Evolutionary conservation across 2,888 invertebrate genomes (phyloP), one percentile per base, ranked within the genome.

Genomic region (Myopa testacea): DNA sequence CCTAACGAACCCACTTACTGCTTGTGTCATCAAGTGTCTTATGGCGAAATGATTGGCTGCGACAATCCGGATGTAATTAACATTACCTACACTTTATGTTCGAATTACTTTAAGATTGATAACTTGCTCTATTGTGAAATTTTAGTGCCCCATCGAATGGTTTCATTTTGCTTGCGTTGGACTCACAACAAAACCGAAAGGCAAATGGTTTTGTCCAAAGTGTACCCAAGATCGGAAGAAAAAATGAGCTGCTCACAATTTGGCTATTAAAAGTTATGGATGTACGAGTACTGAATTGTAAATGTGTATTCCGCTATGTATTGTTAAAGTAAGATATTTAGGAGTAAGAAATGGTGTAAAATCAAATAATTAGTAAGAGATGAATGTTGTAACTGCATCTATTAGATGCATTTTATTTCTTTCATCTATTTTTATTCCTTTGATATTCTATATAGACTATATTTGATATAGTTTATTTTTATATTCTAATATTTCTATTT

Each of bases 1-100:
- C 99, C 99, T 0, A 99, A 99, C 87, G 99, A 99, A 88, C 99
- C 99, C 0, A 98, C 98, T 0, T 99, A 99, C 88, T 99, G 98
- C 88, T 91, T 98, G 60, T 99, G 99, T 87, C 98, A 98, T 89
- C 98, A 99, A 92, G 95, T 95, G 38, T 96, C 96, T 1, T 97
- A 96, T 85, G 97, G 97, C 69, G 96, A 97, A 90, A 98, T 98
- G 97, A 96, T 97, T 87, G 96, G 95, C 83, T 98, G 97, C 90
- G 97, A 97, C 90, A 97, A 97, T 90, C 93, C 93, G 72, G 95
- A 95, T 82, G 89, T 89, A 82, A 82, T 84, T 65, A 65, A 8
- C 26, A 82, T 84, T 65, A 65, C 3, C 26, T 45, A 62, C 62
- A 5, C 1, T 26, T 62, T 62, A 10, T 40, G 14, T 45, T 45